Evolutionary conservation across 2,797 vertebrate genomes (phyloP), one percentile per base, ranked within the genome.

Genomic region (Naso thynnoides): DNA sequence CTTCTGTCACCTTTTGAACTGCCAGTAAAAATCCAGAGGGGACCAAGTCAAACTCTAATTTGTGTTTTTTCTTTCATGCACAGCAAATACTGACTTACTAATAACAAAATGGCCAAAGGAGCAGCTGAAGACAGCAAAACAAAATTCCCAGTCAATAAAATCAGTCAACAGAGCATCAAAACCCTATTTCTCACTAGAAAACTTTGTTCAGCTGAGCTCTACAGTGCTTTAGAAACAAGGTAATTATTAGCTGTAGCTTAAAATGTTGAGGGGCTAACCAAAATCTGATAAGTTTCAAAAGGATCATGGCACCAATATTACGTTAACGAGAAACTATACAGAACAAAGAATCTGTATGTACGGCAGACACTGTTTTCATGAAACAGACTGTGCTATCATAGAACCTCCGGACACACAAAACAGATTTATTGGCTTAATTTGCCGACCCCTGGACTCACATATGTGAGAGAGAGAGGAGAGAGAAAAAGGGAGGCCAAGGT

Each of bases 391-490:
- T 2, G 9, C 65, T 59, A 39, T 50, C 48, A 6, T 15, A 16
- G 55, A 67, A 70, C 58, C 61, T 47, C 52, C 44, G 59, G 79
- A 69, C 65, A 67, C 82, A 85, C 81, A 78, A 79, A 84, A 82
- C 81, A 90, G 91, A 94, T 94, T 93, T 93, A 94, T 90, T 87
- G 85, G 82, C 86, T 89, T 94, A 90, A 95, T 94, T 93, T 88
- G 83, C 68, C 79, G 90, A 93, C 90, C 92, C 75, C 82, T 88
- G 80, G 72, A 76, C 84, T 61, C 76, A 58, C 65, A 82, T 76
- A 69, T 84, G 78, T 87, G 80, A 61, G 79, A 53, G 73, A 75
- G 73, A 75, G 69, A 52, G 58, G 65, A 70, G 50, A 79, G 81
- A 75, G 72, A 77, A 26, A 69, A 59, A 69, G 61, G 58, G 76